Base-by-base conservation (phyloP, 1,140 invertebrate species). In the Drosophila ironensis region DNA sequence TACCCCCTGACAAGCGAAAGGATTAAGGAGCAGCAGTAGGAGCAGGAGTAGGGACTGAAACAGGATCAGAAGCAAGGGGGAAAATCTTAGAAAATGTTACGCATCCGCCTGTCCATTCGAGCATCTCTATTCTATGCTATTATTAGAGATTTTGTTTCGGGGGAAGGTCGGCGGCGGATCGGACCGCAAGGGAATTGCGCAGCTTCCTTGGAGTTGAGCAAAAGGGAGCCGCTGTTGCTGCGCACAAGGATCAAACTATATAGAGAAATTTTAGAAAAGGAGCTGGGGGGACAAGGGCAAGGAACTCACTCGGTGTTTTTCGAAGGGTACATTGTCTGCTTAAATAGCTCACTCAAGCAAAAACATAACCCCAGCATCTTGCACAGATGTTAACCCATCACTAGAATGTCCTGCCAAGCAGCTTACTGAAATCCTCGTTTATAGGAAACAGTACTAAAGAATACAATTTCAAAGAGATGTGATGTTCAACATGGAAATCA, bases 171-270 rank as follows among this genome's bases (percentile, higher is more conserved):
- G n/a, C n/a, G n/a, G n/a, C n/a, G n/a, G n/a, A n/a, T n/a, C n/a
- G n/a, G n/a, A n/a, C 28, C 9, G 6, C 24, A 25, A 12, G 37
- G 16, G 22, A 17, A 82, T 78, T 82, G 69, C 77, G 77, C 77
- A 82, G 77, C 77, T 53, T 82, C 77, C 78, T 60, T 35, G 41
- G 46, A 3, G 24, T 52, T 42, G 12, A 33, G 17, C 14, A 24
- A 40, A n/a, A 37, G 56, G 42, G 35, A n/a, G n/a, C n/a, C n/a
- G n/a, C 40, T 56, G 60, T 35, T 27, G 59, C 77, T 82, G 72
- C 78, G 77, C 77, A 81, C 47, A 20, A 44, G 17, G 27, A 35
- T 17, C 11, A n/a, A 16, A n/a, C 0, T 11, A 27, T 9, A n/a
- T 2, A 17, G 25, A 69, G 20, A 28, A 11, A 19, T 11, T 4